Conservation (phyloP, 2,113 vertebrate genomes). For the Carassius gibelio region DNA sequence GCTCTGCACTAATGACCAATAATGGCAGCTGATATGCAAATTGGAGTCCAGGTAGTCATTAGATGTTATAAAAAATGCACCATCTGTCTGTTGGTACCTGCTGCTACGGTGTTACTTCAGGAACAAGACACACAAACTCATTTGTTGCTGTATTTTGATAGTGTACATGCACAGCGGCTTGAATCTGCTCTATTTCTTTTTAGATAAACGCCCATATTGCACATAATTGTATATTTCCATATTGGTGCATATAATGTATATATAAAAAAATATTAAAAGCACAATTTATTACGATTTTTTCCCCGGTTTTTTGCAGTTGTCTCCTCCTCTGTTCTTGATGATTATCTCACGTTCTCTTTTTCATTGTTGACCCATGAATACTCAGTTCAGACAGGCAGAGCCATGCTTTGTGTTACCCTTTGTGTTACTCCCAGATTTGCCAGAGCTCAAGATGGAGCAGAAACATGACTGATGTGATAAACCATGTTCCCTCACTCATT, state of each 20-base stretch:
- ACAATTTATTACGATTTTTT: neutral
- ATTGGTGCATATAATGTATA: too few species aligned
- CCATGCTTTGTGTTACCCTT: neutral
- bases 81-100: constrained; percentile 17
- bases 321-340: neutral
- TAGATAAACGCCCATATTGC: neutral
- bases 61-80: constrained; percentile 10
- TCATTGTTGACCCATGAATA: neutral
- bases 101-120: neutral
- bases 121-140: neutral
- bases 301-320: neutral
- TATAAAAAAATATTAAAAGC: too few species aligned
- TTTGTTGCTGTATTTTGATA: neutral
- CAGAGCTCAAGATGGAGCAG: neutral
- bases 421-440: neutral
- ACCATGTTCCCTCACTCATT: neutral
- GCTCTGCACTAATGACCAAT: constrained; percentile 13
- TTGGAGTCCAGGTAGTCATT: neutral
- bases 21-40: constrained; percentile 13
- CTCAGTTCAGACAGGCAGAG: constrained; percentile 2
- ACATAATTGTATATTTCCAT: neutral
- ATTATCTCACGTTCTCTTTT: neutral
- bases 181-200: neutral
- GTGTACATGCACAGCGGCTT: neutral
- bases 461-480: neutral